Evolutionary conservation across 2,888 invertebrate species (phyloP).

Genomic region (Leptinotarsa haldemani): DNA sequence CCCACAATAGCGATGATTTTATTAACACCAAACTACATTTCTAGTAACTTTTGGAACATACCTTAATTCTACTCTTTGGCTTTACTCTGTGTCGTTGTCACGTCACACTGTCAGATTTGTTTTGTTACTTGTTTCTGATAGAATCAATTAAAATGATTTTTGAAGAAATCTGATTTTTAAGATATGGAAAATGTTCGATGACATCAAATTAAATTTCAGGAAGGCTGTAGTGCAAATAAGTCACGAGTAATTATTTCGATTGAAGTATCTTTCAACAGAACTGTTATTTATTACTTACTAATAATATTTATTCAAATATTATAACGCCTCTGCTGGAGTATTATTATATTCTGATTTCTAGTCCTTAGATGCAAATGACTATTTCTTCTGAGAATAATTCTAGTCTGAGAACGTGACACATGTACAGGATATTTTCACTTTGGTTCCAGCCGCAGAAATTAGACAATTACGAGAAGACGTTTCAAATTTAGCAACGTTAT

Average conservation of each 20-base stretch:
- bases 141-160: no score
- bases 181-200: slow-evolving; percentile 92
- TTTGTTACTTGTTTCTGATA: no score
- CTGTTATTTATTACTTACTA: not conserved
- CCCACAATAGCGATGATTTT: no score
- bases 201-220: slow-evolving; percentile 97
- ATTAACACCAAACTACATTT: no score
- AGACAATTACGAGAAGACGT: slow-evolving; percentile 90
- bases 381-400: slow-evolving; percentile 98
- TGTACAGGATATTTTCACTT: slow-evolving; percentile 95
- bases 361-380: slow-evolving; percentile 92
- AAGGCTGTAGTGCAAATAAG: slow-evolving; percentile 98
- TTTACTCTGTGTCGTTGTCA: no score
- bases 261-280: not conserved
- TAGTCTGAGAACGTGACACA: slow-evolving; percentile 96
- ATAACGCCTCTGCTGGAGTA: slow-evolving; percentile 10
- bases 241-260: slow-evolving; percentile 77
- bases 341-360: slow-evolving; percentile 61
- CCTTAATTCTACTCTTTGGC: no score
- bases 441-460: slow-evolving; percentile 96
- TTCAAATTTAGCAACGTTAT: slow-evolving; percentile 95
- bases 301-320: not conserved
- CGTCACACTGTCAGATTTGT: no score
- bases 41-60: no score
- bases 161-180: not conserved